Evolutionary conservation across 2,113 vertebrate species (phyloP).

Genomic region (Lethenteron camtschaticum): DNA sequence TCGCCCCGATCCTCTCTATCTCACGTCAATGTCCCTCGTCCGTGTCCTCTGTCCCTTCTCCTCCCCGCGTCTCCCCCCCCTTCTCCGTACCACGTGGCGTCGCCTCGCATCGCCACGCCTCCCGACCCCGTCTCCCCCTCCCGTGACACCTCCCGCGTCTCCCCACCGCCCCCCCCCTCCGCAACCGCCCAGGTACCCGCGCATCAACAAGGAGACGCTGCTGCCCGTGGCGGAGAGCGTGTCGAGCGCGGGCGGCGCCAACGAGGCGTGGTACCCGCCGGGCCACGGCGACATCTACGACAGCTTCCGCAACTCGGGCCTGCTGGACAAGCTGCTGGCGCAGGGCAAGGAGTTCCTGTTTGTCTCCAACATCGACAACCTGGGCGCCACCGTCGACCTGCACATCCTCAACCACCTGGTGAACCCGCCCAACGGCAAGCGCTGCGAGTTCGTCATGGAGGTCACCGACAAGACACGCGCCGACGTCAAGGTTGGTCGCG

Average conservation of each 20-base stretch:
- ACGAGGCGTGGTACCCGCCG: slow-evolving; percentile 79
- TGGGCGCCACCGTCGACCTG: slow-evolving; percentile 89
- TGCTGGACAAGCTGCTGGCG: slow-evolving; percentile 49
- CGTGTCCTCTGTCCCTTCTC: neutral
- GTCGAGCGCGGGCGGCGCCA: slow-evolving; percentile 42
- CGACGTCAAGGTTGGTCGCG: slow-evolving; percentile 58
- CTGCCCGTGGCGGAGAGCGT: slow-evolving; percentile 59
- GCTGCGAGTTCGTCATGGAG: slow-evolving; percentile 95
- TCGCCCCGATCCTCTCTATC: too few species aligned
- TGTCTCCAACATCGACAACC: slow-evolving; percentile 92
- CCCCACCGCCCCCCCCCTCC: neutral
- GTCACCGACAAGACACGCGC: slow-evolving; percentile 91
- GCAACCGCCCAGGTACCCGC: slow-evolving; percentile 40
- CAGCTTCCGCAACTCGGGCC: slow-evolving; percentile 70
- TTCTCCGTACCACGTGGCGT: neutral
- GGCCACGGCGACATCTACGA: slow-evolving; percentile 82
- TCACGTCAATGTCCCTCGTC: too few species aligned
- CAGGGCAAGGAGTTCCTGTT: slow-evolving; percentile 92
- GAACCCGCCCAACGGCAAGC: slow-evolving; percentile 52
- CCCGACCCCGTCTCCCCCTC: neutral
- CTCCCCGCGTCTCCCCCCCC: neutral
- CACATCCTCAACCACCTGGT: slow-evolving; percentile 80
- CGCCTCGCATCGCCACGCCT: too few species aligned
- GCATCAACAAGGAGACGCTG: slow-evolving; percentile 86
- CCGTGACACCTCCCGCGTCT: neutral